Conservation (phyloP, 30 jellyfish, hydroid and myxozoan species). For the Hydra vulgaris region DNA sequence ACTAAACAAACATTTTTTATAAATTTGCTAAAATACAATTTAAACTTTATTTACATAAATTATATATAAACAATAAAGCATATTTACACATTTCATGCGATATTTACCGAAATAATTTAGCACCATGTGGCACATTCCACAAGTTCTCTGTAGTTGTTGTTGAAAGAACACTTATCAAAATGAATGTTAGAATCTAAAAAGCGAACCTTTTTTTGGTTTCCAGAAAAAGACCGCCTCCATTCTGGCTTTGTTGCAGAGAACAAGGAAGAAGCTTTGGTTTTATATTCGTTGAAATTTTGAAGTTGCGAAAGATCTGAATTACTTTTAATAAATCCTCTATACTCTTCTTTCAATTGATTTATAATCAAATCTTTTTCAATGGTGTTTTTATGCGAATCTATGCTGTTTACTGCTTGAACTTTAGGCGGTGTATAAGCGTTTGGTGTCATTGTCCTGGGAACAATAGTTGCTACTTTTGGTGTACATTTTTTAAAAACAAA, state of each 20-base stretch:
- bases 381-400: neutral
- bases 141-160: neutral
- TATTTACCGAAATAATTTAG: neutral
- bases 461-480: neutral
- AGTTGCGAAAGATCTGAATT: neutral
- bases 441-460: neutral
- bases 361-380: neutral
- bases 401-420: neutral
- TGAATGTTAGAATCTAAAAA: constrained; percentile 1
- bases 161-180: neutral
- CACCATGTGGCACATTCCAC: constrained; percentile 7
- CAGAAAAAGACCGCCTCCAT: constrained; percentile 10
- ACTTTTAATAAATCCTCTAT: neutral
- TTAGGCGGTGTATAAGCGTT: neutral
- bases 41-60: too few relatives aligned
- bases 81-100: too few relatives aligned
- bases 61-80: too few relatives aligned
- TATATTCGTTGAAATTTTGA: neutral
- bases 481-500: neutral
- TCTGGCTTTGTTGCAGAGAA: neutral
- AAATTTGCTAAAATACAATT: too few relatives aligned
- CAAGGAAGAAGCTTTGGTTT: neutral
- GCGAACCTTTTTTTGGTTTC: neutral
- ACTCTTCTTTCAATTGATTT: neutral
- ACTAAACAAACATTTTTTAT: too few relatives aligned